Evolutionary conservation across 2,797 vertebrate species (phyloP).

Genomic region (Tangara arthus): DNA sequence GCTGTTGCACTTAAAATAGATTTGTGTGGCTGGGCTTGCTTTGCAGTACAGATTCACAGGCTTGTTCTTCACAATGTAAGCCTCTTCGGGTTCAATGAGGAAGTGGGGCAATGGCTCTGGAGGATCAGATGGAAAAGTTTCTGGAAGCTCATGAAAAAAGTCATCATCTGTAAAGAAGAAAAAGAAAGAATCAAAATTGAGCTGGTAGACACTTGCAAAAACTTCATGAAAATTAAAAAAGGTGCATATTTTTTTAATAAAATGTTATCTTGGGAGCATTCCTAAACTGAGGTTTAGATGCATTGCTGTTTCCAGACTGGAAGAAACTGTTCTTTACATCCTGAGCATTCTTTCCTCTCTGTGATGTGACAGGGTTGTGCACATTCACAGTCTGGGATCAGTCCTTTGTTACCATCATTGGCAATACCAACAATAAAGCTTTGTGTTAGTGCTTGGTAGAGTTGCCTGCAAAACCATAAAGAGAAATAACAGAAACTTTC

Average conservation of each 20-base stretch:
- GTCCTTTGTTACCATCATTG: background rate
- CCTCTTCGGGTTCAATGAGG: slow-evolving; percentile 94
- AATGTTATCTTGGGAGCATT: background rate
- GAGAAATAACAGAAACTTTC: slow-evolving; percentile 37
- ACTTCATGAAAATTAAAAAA: background rate
- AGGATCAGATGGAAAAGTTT: slow-evolving; percentile 96
- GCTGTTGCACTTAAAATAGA: slow-evolving; percentile 99
- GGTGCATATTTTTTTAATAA: background rate
- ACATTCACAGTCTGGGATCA: background rate
- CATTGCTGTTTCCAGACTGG: background rate
- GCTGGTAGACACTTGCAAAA: background rate
- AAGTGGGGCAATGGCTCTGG: slow-evolving; percentile 95
- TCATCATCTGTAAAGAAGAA: slow-evolving; percentile 84
- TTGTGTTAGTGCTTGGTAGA: background rate
- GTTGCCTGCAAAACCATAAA: background rate
- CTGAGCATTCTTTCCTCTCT: background rate
- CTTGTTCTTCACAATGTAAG: slow-evolving; percentile 98
- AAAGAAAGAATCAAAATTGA: background rate
- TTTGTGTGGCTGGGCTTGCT: slow-evolving; percentile 95
- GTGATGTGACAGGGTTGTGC: background rate
- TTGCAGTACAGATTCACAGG: slow-evolving; percentile 96
- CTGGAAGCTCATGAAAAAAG: slow-evolving; percentile 93
- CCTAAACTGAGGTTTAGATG: background rate
- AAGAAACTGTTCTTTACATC: background rate
- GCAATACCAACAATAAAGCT: background rate